Percentiles rank a stretch among this genome's conserved stretches.
These are phyloP conservation scores for Cecropterus lyciades DNA, from an alignment of 1,140 invertebrate genomes.

Conservation along the genomic window DNA sequence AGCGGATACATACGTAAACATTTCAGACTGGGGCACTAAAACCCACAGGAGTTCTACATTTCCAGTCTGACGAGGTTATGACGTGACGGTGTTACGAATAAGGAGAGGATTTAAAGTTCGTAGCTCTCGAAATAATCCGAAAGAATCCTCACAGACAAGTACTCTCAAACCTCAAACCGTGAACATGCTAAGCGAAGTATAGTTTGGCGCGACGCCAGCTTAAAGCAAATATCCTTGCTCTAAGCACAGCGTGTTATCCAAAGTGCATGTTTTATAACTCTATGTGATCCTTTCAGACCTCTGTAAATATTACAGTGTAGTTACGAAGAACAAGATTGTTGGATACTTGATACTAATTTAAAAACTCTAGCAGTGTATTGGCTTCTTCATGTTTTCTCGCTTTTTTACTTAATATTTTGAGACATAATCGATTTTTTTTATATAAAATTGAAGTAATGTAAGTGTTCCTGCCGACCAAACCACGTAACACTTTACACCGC, in stretches of 20 bases:
- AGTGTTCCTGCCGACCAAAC: too few relatives aligned
- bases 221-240: slow-evolving; percentile 33
- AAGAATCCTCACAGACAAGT: slow-evolving; percentile 27
- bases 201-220: slow-evolving; percentile 32
- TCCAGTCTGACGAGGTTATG: too few relatives aligned
- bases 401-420: too few relatives aligned
- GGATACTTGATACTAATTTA: too few relatives aligned
- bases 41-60: background rate
- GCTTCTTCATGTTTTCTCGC: too few relatives aligned
- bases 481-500: too few relatives aligned
- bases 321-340: too few relatives aligned
- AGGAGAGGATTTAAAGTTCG: background rate
- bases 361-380: too few relatives aligned
- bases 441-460: too few relatives aligned
- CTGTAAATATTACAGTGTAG: background rate
- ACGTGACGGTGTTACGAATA: background rate
- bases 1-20: too few relatives aligned
- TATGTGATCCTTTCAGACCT: slow-evolving; percentile 1
- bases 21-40: background rate
- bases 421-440: too few relatives aligned
- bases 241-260: slow-evolving; percentile 29
- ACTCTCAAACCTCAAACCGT: slow-evolving; percentile 25
- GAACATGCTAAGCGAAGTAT: slow-evolving; percentile 26
- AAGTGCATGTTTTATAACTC: slow-evolving; percentile 6
- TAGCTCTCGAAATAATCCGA: slow-evolving; percentile 19